Percentiles rank a stretch among this genome's conserved stretches.
Conservation (phyloP, 2,797 vertebrate species). For the Columba guinea region DNA sequence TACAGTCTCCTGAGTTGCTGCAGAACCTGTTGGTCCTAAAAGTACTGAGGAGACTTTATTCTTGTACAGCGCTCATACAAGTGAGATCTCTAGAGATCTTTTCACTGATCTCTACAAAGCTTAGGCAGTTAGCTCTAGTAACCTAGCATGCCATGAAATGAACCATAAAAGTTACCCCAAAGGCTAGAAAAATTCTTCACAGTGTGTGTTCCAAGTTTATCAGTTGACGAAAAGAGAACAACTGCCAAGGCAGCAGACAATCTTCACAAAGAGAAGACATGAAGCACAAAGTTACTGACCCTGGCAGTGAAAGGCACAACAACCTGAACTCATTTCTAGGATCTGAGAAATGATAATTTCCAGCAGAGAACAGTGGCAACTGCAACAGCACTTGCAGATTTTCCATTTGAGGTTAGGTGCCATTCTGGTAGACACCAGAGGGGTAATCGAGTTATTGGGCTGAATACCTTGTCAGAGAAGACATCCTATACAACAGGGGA, state of each 20-base stretch:
- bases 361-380: neutral
- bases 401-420: neutral
- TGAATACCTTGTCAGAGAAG: neutral
- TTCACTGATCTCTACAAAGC: neutral
- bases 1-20: neutral
- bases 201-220: neutral
- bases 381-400: neutral
- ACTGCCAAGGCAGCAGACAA: neutral
- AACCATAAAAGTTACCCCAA: neutral
- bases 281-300: neutral
- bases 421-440: neutral
- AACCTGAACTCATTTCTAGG: neutral
- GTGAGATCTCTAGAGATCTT: neutral
- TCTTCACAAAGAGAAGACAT: neutral
- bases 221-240: neutral
- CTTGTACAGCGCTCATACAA: neutral
- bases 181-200: neutral
- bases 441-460: neutral
- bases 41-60: neutral
- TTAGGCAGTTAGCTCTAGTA: neutral
- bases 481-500: neutral
- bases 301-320: neutral
- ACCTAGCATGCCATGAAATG: neutral
- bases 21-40: neutral
- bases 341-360: neutral